Evolutionary conservation across 1,140 invertebrate species (phyloP).

Genomic region (Danaus melanippus): DNA sequence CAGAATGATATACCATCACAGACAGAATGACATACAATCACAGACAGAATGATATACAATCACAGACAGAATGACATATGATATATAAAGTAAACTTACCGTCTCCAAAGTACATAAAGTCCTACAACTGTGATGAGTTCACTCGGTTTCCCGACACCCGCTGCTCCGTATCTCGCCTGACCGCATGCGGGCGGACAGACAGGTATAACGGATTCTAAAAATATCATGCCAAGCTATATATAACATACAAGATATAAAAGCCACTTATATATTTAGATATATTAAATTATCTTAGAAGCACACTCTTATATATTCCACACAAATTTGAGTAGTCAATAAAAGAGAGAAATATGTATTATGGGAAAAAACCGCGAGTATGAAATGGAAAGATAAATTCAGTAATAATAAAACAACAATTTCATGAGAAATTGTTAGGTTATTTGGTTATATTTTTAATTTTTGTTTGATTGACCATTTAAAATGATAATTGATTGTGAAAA

Average conservation of each 20-base stretch:
- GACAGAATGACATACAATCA: too few relatives aligned
- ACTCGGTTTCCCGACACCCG: conserved; percentile 5
- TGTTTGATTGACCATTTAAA: too few relatives aligned
- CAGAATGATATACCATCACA: too few relatives aligned
- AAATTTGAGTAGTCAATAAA: too few relatives aligned
- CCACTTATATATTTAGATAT: conserved; percentile 1
- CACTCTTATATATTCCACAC: neutral
- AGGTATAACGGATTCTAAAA: conserved; percentile 88
- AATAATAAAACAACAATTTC: too few relatives aligned
- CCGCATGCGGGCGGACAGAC: conserved; percentile 94
- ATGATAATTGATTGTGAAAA: too few relatives aligned
- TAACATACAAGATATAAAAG: conserved; percentile 2
- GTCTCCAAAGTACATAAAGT: conserved; percentile 9
- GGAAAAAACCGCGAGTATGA: too few relatives aligned
- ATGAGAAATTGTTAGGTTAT: too few relatives aligned
- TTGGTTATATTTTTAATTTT: too few relatives aligned
- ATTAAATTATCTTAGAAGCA: neutral
- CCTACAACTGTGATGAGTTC: neutral
- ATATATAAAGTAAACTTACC: conserved; percentile 36
- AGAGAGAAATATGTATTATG: too few relatives aligned
- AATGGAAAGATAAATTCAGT: too few relatives aligned
- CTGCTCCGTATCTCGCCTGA: conserved; percentile 77
- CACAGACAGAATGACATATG: conserved; percentile 20
- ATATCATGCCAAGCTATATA: conserved; percentile 5
- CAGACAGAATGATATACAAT: too few relatives aligned